Percentiles rank a stretch among this genome's conserved stretches.
Evolutionary conservation across 2,888 invertebrate species (phyloP).

Genomic region (Fragum whitleyi): DNA sequence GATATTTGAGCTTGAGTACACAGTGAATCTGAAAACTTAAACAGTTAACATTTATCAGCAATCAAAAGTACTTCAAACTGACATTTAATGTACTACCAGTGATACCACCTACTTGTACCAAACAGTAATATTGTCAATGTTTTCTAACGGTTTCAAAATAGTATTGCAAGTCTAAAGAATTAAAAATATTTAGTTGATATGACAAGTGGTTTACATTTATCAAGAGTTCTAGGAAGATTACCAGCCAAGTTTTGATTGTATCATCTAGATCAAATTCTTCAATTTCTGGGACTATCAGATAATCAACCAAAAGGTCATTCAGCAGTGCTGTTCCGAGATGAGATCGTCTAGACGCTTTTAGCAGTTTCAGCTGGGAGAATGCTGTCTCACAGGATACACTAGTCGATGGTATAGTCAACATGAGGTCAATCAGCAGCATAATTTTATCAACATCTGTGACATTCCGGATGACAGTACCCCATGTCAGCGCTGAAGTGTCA

Average conservation of each 20-base stretch:
- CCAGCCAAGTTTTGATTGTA: conserved; percentile 26
- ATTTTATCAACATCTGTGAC: not conserved
- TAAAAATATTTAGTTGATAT: too few relatives aligned
- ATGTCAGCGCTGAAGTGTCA: not conserved
- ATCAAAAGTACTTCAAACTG: too few relatives aligned
- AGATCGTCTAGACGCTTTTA: conserved; percentile 33
- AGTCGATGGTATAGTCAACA: conserved; percentile 37
- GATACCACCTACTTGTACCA: too few relatives aligned
- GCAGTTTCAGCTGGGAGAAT: conserved; percentile 38
- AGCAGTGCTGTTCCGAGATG: not conserved
- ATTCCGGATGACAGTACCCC: not conserved
- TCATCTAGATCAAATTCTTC: conserved; percentile 14
- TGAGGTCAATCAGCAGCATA: conserved; percentile 7
- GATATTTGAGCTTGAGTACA: too few relatives aligned
- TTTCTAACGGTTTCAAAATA: too few relatives aligned
- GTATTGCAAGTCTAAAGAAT: too few relatives aligned
- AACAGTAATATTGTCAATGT: too few relatives aligned
- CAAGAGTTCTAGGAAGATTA: not conserved
- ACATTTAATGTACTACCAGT: too few relatives aligned
- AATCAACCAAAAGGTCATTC: conserved; percentile 33
- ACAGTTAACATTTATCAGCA: too few relatives aligned
- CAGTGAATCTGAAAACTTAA: too few relatives aligned
- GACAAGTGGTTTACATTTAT: too few relatives aligned
- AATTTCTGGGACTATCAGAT: conserved; percentile 15
- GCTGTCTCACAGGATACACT: conserved; percentile 38